phyloP scores from a whole-genome alignment of 2,113 vertebrate species.

The Triplophysa rosa region DNA sequence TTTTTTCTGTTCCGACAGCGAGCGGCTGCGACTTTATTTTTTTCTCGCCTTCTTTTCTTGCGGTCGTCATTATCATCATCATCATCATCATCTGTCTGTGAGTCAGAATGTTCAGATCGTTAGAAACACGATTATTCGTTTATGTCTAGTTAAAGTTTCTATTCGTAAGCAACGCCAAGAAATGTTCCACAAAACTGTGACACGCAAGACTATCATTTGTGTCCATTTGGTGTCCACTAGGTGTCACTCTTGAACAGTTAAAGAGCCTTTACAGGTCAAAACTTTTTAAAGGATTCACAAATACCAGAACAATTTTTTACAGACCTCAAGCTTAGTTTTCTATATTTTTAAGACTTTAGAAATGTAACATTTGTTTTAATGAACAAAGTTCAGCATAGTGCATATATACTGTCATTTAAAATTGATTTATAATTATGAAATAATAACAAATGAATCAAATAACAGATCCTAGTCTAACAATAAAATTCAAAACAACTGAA shows the following conservation, averaged over 20 bases:
- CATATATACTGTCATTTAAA: no score
- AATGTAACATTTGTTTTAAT: no score
- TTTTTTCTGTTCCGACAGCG: constrained; percentile 98
- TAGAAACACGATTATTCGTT: not conserved
- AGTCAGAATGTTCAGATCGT: not conserved
- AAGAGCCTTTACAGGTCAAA: not conserved
- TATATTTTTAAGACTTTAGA: no score
- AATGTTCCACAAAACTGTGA: no score
- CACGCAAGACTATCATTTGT: not conserved
- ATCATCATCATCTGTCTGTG: constrained; percentile 83
- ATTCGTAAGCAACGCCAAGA: not conserved
- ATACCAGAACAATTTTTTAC: not conserved
- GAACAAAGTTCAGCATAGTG: no score
- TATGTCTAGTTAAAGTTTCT: not conserved
- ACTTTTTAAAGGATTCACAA: not conserved
- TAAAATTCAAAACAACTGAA: not conserved
- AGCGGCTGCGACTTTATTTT: constrained; percentile 95
- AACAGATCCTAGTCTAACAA: not conserved
- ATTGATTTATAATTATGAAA: no score
- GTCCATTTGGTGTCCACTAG: constrained; percentile 2
- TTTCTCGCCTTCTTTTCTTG: constrained; percentile 92
- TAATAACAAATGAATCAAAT: no score
- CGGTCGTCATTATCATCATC: constrained; percentile 82
- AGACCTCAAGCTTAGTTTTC: no score
- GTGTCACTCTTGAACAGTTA: constrained; percentile 3